A percentile compares a stretch with the other conserved stretches of the same genome.
Evolutionary conservation across 2,113 vertebrate genomes (phyloP).

Genomic region (Elgaria multicarinata): DNA sequence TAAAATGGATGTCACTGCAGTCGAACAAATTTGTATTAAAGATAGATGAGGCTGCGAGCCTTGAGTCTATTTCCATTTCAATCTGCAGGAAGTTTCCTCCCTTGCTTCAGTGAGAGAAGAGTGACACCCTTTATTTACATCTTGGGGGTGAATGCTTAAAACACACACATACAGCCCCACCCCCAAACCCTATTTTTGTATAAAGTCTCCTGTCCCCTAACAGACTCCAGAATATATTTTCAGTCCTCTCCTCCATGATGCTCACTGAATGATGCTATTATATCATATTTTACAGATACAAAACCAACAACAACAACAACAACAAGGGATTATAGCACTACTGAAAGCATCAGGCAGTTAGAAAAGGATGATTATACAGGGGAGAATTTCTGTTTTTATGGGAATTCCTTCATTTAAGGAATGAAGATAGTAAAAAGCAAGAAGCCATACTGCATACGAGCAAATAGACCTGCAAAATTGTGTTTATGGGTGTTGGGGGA

Average conservation of each 20-base stretch:
- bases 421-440: slow-evolving; percentile 8
- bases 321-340: background rate
- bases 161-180: slow-evolving; percentile 17
- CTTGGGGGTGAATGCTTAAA: slow-evolving; percentile 23
- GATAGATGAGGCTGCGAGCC: background rate
- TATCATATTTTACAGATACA: slow-evolving; percentile 13
- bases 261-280: slow-evolving; percentile 16
- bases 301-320: too few relatives aligned
- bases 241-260: slow-evolving; percentile 21
- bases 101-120: slow-evolving; percentile 37
- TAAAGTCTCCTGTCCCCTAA: background rate
- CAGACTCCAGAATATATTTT: slow-evolving; percentile 3
- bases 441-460: background rate
- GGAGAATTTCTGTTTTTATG: slow-evolving; percentile 2
- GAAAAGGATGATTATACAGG: slow-evolving; percentile 17
- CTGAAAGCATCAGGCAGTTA: background rate
- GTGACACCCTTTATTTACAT: slow-evolving; percentile 31
- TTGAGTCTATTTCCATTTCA: slow-evolving; percentile 1
- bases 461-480: background rate
- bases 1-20: slow-evolving; percentile 51
- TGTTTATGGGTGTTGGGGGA: background rate
- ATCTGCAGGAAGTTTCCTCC: slow-evolving; percentile 22
- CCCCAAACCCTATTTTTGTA: background rate
- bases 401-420: slow-evolving; percentile 7
- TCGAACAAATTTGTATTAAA: slow-evolving; percentile 28